Evolutionary conservation across 2,888 invertebrate species (phyloP), one percentile per base, ranked within the genome.

Genomic region (Pseudoips prasinana): DNA sequence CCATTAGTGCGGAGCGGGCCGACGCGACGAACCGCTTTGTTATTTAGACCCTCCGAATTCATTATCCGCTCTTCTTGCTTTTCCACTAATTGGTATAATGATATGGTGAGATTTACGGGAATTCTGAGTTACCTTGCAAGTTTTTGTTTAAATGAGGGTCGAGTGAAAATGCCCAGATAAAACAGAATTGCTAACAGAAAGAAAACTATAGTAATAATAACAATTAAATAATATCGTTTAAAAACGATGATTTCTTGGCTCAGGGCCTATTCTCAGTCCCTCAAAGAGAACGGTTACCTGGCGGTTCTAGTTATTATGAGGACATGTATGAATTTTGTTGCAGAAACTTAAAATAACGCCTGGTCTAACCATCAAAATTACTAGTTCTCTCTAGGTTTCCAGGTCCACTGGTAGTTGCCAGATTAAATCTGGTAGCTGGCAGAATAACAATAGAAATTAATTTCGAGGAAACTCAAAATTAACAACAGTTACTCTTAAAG

Each of bases 21-120:
- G 25, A 28, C 22, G 9, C 14, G 25, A 28, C 22, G 9, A 8
- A 25, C 8, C 22, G 30, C 22, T 39, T 24, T 40, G 39, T 46
- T 14, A 44, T 42, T 42, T 29, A 32, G 30, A 32, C 34, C 35
- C 14, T 23, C 28, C 34, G 44, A 45, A 53, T 49, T 56, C 46
- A 53, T 56, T 56, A 45, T 53, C 33, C 35, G 23, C 29, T 41
- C 28, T 44, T 39, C 37, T 39, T 29, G 29, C 27, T 14, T 14
- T 14, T 14, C 14, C 14, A 14, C 23, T 35, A 33, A 47, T 55
- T 55, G 31, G 47, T 51, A 47, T 38, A 54, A 54, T 45, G 27
- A 29, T 33, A 22, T 25, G 22, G 10, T 34, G 8, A 10, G 8
- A 29, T 23, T 9, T 31, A 14, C 9, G 14, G 20, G 14, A 14